Percentiles rank a stretch among this genome's conserved stretches.
These are phyloP conservation scores for Scaptomyza reducta DNA, from an alignment of 2,888 invertebrate genomes.

Conservation along the genomic window DNA sequence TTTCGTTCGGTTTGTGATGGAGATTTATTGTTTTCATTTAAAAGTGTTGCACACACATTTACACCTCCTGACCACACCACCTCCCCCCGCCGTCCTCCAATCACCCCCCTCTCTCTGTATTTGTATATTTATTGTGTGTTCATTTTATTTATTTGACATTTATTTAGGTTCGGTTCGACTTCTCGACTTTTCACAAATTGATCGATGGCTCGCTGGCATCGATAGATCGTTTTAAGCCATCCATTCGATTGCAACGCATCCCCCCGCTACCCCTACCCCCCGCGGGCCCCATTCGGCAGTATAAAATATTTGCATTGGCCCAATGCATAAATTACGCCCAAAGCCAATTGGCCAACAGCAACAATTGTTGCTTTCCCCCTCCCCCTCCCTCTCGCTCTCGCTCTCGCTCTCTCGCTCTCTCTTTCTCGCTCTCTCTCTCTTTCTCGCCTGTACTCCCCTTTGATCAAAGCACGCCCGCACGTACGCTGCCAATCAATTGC, in stretches of 20 bases:
- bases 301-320: neutral
- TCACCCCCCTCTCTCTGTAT: neutral
- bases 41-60: constrained; percentile 67
- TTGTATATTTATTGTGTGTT: constrained; percentile 55
- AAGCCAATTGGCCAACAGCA: constrained; percentile 62
- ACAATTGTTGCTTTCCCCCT: constrained; percentile 12
- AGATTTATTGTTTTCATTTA: constrained; percentile 76
- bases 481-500: constrained; percentile 61
- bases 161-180: constrained; percentile 62
- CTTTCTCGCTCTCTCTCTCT: constrained; percentile 7
- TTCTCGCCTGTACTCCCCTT: constrained; percentile 38
- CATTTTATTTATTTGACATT: constrained; percentile 76
- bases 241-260: constrained; percentile 24
- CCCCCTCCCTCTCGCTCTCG: constrained; percentile 21
- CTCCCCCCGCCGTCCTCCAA: neutral
- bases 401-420: constrained; percentile 40
- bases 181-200: constrained; percentile 39
- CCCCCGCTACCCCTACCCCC: too few relatives aligned
- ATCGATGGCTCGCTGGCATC: constrained; percentile 61
- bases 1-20: constrained; percentile 51
- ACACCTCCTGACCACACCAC: constrained; percentile 52
- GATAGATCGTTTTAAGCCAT: constrained; percentile 48
- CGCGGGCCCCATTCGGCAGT: too few relatives aligned
- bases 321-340: constrained; percentile 63
- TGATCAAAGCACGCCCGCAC: constrained; percentile 58